A percentile compares a stretch with the other conserved stretches of the same genome.
Conservation (phyloP, 2,888 invertebrate genomes). For the Heteromyza rotundicornis region DNA sequence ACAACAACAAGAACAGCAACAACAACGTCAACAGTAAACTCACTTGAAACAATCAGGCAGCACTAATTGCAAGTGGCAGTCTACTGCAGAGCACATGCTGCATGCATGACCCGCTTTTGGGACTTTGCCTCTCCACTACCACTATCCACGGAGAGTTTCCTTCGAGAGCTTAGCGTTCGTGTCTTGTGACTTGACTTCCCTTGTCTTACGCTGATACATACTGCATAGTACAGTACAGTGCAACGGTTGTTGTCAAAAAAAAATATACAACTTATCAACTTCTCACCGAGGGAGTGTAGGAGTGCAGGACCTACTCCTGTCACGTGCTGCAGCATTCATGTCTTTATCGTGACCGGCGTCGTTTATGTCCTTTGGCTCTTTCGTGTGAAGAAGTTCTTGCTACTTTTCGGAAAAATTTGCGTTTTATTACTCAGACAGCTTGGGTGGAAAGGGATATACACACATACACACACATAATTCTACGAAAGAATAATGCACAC, state of each 20-base stretch:
- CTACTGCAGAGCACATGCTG: slow-evolving; percentile 3
- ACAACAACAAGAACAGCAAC: too few species aligned
- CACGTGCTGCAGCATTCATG: neutral
- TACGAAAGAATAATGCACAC: too few species aligned
- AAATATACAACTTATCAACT: slow-evolving; percentile 14
- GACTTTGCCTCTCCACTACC: neutral
- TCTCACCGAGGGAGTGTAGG: neutral
- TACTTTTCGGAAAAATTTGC: neutral
- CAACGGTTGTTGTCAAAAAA: neutral
- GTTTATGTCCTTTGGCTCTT: too few species aligned
- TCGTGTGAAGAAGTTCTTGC: neutral
- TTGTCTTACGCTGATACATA: too few species aligned
- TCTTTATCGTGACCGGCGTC: too few species aligned
- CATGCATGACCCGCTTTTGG: slow-evolving; percentile 16
- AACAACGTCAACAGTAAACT: neutral
- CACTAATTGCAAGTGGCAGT: slow-evolving; percentile 22
- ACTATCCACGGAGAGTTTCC: neutral
- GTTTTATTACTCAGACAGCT: slow-evolving; percentile 10
- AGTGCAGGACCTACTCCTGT: neutral
- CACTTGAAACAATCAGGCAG: slow-evolving; percentile 13
- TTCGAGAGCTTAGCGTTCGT: neutral
- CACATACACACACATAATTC: too few species aligned
- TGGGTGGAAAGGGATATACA: too few species aligned
- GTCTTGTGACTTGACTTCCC: neutral
- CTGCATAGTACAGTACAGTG: neutral